Base-by-base conservation (phyloP, 2,113 vertebrate genomes). In the Himantopus leucocephalus region DNA sequence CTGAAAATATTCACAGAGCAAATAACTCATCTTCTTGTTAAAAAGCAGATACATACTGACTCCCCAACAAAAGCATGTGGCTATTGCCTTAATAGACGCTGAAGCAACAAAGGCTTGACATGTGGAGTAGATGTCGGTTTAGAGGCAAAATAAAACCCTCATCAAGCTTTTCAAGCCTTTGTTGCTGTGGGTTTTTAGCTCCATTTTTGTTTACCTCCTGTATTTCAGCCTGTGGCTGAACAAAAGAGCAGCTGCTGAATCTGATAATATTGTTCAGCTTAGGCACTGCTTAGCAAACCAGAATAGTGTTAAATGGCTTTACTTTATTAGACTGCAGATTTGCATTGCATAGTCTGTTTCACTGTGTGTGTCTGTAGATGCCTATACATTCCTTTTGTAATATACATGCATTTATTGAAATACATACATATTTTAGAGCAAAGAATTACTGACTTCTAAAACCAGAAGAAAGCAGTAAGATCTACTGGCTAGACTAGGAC, bases 191-290 rank as follows among this genome's bases (percentile, higher is more conserved):
- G 2, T 2, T 76, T 81, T 91, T 8, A 47, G 67, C 72, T 88
- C 17, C 1, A 2, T 7, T 88, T 86, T 84, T 94, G 90, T 95
- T 94, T 78, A 24, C 73, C 56, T 83, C 64, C 60, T 43, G 59
- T 32, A 52, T 90, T 90, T 85, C 82, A 95, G 82, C 59, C 93
- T 14, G 67, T 79, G 82, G 79, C 82, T 64, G 94, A 88, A 78
- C 90, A 78, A 39, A 95, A 72, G 80, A 94, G 77, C 95, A 96
- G 95, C 90, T 89, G 88, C 88, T 81, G 90, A 67, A 75, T 92
- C 72, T 90, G 85, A 52, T 71, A 21, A 7, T 22, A 10, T 5
- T 64, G 79, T 53, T 85, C 63, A 90, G 85, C 71, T 71, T 59
- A 7, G 8, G 30, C 58, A 48, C 0, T 79, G 82, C 85, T 55